phyloP scores from a whole-genome alignment of 1,140 invertebrate species.

The Dreissena polymorpha region DNA sequence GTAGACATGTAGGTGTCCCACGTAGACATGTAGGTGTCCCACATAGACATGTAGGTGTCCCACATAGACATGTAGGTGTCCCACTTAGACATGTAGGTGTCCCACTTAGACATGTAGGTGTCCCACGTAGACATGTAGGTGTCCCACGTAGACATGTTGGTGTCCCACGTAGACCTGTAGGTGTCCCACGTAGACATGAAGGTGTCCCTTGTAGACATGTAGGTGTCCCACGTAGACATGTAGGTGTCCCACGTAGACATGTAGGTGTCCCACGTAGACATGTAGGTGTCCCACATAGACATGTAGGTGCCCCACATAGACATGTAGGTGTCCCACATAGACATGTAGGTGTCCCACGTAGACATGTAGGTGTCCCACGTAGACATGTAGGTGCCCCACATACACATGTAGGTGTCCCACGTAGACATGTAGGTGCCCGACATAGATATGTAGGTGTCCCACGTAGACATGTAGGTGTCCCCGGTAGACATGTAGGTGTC shows the following conservation, averaged over 20 bases:
- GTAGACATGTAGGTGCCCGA: slow-evolving; percentile 68
- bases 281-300: slow-evolving; percentile 63
- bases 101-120: slow-evolving; percentile 67
- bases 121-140: slow-evolving; percentile 70
- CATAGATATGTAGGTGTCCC: no score
- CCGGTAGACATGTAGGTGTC: slow-evolving; percentile 68
- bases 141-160: slow-evolving; percentile 68
- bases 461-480: slow-evolving; percentile 69
- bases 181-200: slow-evolving; percentile 69
- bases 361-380: slow-evolving; percentile 69
- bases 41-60: slow-evolving; percentile 67
- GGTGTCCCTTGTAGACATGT: slow-evolving; percentile 68
- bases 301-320: no score
- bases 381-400: slow-evolving; percentile 67
- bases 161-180: slow-evolving; percentile 69
- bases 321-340: slow-evolving; percentile 66
- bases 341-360: slow-evolving; percentile 68
- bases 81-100: slow-evolving; percentile 68
- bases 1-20: slow-evolving; percentile 68
- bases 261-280: slow-evolving; percentile 68
- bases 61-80: slow-evolving; percentile 67
- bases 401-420: no score
- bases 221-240: slow-evolving; percentile 68
- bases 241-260: slow-evolving; percentile 68
- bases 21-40: slow-evolving; percentile 68